Evolutionary conservation across 64 coral and sea anemone genomes (phyloP).

Genomic region (Porites lutea): DNA sequence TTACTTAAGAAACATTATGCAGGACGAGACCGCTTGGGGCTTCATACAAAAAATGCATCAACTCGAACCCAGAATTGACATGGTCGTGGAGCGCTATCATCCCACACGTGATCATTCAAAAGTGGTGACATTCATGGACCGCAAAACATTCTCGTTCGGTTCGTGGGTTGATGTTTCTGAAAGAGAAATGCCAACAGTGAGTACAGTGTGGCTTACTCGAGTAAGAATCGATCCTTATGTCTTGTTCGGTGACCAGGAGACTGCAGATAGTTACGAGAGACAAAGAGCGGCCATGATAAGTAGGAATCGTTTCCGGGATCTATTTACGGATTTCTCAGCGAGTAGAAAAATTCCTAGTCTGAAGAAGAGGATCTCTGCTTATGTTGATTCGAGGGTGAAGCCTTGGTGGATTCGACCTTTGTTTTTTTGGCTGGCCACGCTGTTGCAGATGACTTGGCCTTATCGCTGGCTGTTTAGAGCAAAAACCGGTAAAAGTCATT

Average conservation of each 20-base stretch:
- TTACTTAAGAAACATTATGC: too few species aligned
- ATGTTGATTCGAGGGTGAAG: conserved; percentile 41
- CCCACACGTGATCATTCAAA: conserved; percentile 78
- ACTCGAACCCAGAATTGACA: conserved; percentile 12
- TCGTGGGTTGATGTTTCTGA: not conserved
- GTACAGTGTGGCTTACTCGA: conserved; percentile 53
- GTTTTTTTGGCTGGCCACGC: not conserved
- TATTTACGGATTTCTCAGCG: conserved; percentile 59
- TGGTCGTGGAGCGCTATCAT: too few species aligned
- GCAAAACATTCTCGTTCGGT: conserved; percentile 59
- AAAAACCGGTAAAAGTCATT: conserved; percentile 77
- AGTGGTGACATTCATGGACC: conserved; percentile 63
- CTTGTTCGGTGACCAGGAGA: too few species aligned
- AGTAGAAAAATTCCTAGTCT: conserved; percentile 50
- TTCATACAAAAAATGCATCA: conserved; percentile 81
- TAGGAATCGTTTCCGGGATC: conserved; percentile 66
- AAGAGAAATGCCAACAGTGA: conserved; percentile 75
- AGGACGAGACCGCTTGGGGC: conserved; percentile 86
- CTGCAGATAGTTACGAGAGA: conserved; percentile 41
- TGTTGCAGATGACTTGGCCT: conserved; percentile 81
- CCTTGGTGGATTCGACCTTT: conserved; percentile 11
- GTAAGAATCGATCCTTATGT: conserved; percentile 40
- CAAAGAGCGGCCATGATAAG: conserved; percentile 65
- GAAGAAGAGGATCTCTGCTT: conserved; percentile 80
- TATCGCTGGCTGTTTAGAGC: conserved; percentile 90